Conservation (phyloP, 2,113 vertebrate genomes). For the Tachysurus vachellii region DNA sequence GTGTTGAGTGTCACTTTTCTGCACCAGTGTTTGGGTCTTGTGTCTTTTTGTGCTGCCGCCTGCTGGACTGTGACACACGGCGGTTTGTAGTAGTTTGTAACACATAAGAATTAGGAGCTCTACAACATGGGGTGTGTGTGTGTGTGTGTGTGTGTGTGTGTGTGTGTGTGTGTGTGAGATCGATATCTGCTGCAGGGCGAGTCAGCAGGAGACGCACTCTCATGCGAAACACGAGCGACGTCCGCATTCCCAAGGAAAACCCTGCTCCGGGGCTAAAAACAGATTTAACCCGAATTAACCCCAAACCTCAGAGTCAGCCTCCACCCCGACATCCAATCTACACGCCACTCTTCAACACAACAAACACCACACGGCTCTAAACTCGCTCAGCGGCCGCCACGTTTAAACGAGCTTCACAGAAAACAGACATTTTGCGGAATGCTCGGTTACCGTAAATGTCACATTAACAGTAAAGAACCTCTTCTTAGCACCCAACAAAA, state of each 20-base stretch:
- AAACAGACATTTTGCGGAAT: constrained; percentile 45
- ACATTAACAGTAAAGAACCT: constrained; percentile 46
- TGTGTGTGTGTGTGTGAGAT: constrained; percentile 18
- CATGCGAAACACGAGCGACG: constrained; percentile 17
- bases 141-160: too few species aligned
- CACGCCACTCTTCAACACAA: constrained; percentile 29
- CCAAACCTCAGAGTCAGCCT: constrained; percentile 45
- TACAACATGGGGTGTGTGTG: background rate
- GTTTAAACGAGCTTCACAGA: constrained; percentile 37
- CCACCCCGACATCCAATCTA: constrained; percentile 41
- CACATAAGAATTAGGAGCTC: background rate
- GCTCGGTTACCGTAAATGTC: constrained; percentile 43
- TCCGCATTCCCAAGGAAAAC: constrained; percentile 66
- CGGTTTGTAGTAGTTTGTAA: constrained; percentile 34
- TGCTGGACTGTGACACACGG: constrained; percentile 59
- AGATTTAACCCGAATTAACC: constrained; percentile 53
- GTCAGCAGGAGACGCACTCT: constrained; percentile 28
- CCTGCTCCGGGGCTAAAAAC: constrained; percentile 60
- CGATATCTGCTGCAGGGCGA: background rate
- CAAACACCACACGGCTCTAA: constrained; percentile 33
- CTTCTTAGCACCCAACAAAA: constrained; percentile 50
- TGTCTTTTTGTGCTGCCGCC: constrained; percentile 43
- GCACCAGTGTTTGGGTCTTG: background rate
- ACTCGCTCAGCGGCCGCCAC: constrained; percentile 15
- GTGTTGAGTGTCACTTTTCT: constrained; percentile 57